These are phyloP conservation scores for Callaeas wilsoni DNA, from an alignment of 2,113 vertebrate species.

Conservation along the genomic window DNA sequence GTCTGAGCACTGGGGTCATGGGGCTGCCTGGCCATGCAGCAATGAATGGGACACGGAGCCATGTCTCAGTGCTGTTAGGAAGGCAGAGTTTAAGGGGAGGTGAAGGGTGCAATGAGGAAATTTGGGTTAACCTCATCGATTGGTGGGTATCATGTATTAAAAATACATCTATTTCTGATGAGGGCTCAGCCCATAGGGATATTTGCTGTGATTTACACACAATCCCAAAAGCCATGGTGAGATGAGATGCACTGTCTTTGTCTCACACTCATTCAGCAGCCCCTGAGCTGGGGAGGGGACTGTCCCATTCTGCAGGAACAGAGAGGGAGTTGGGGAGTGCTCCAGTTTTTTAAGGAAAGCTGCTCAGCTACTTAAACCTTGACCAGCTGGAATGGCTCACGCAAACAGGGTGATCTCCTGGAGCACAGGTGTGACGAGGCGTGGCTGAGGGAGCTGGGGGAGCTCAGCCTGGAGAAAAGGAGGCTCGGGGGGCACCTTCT, in stretches of 20 bases:
- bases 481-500: background rate
- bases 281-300: background rate
- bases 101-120: background rate
- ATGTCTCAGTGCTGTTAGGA: background rate
- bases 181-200: background rate
- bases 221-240: background rate
- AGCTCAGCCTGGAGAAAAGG: background rate
- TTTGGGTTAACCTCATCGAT: background rate
- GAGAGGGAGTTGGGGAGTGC: background rate
- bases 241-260: background rate
- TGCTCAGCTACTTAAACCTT: background rate
- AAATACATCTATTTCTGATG: background rate
- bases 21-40: background rate
- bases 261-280: background rate
- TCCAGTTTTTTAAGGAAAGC: background rate
- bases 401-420: background rate
- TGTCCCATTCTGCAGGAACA: background rate
- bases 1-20: background rate
- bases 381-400: background rate
- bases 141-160: background rate
- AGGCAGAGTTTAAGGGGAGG: background rate
- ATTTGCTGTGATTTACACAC: background rate
- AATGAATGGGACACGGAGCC: accelerated
- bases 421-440: background rate
- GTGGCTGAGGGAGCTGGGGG: accelerated